phyloP scores from a whole-genome alignment of 2,797 vertebrate genomes.

The Cheracebus regulus region DNA sequence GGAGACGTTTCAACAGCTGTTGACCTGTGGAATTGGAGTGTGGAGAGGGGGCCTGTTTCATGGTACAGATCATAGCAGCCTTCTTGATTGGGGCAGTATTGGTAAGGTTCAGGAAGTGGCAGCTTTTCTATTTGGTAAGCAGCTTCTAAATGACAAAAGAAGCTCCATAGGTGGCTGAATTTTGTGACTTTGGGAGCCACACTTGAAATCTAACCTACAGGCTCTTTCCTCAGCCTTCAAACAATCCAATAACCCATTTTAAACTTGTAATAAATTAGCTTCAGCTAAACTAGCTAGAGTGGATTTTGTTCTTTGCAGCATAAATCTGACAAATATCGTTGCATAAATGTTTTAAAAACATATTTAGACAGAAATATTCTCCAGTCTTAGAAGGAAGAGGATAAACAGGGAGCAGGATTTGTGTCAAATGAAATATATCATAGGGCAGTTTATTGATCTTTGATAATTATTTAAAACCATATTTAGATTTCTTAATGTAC shows the following conservation, averaged over 20 bases:
- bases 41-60: background rate
- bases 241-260: background rate
- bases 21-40: background rate
- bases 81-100: background rate
- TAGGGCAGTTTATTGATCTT: slow-evolving; percentile 6
- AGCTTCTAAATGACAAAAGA: background rate
- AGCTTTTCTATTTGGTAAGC: background rate
- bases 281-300: background rate
- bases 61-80: background rate
- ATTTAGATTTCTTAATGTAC: background rate
- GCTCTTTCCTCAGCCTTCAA: background rate
- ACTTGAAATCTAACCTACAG: background rate
- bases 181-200: background rate
- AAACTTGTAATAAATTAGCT: background rate
- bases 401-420: background rate
- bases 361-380: slow-evolving; percentile 12
- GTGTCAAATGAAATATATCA: background rate
- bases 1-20: background rate
- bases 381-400: slow-evolving; percentile 20
- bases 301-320: background rate
- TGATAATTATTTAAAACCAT: background rate
- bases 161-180: background rate
- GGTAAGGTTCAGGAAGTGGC: background rate
- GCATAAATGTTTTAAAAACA: background rate
- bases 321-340: background rate